Evolutionary conservation across 2,113 vertebrate species (phyloP), one percentile per base, ranked within the genome.

Genomic region (Nerophis ophidion): DNA sequence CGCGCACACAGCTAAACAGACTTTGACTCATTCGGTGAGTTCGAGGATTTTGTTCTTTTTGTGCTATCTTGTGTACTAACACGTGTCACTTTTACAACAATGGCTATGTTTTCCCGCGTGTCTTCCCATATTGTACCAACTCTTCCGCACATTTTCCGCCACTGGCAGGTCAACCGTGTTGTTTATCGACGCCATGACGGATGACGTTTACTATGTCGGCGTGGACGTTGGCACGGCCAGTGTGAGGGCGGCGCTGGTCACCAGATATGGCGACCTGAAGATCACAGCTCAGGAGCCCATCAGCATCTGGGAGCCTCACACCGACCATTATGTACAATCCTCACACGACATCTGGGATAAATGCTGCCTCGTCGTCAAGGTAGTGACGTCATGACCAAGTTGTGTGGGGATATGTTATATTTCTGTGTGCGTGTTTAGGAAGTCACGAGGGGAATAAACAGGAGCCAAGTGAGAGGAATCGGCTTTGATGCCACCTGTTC

Each of bases 401-500:
- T 57, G 10, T 15, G 33, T 34, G 14, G 53, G 53, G 38, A 57
- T 44, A 44, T 45, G 12, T 34, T 33, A n/a, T 11, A 2, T 14
- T 47, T 35, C 11, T 60, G 7, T 58, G 42, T 0, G 16, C 65
- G 47, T 46, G 84, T 60, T 60, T 89, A 99, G 96, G 89, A 85
- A 74, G 87, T 98, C 50, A 90, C 89, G 3, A 69, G 59, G 62
- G 83, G 79, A 17, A 84, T 94, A 9, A 70, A 90, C 61, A 76
- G 77, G 50, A 85, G 64, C 9, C 79, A 6, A 64, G 90, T 99
- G 52, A 87, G 89, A 83, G 97, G 96, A 7, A 63, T 98, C 19
- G 97, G 95, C 0, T 98, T 99, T 75, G 95, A 98, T 81, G 95
- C 91, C 62, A 99, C 97, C 0, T 99, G 96, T 72, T 99, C 97